Percentiles rank a stretch among this genome's conserved stretches.
Conservation (phyloP, 2,888 invertebrate genomes). For the Diadegma fenestrale region DNA sequence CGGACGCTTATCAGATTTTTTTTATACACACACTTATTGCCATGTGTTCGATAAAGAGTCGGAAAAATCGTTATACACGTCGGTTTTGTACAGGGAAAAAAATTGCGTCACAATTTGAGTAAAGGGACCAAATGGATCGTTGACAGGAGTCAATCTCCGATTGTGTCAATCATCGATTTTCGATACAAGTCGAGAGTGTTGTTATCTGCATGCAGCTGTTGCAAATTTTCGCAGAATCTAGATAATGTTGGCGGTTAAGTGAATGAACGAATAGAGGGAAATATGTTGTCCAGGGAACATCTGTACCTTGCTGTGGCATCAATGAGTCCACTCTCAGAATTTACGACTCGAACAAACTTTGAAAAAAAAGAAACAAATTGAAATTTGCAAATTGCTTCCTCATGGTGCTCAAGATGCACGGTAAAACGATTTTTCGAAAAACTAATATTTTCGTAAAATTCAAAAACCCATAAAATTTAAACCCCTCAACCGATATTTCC, state of each 20-base stretch:
- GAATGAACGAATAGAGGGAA: conserved; percentile 22
- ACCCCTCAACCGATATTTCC: too few species aligned
- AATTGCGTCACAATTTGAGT: conserved; percentile 6
- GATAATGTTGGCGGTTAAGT: background rate
- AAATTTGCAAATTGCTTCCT: too few species aligned
- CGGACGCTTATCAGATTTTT: background rate
- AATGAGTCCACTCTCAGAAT: too few species aligned
- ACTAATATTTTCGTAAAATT: too few species aligned
- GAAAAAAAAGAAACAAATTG: too few species aligned
- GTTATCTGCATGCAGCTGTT: conserved; percentile 57
- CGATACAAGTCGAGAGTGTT: background rate
- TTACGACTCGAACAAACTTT: too few species aligned
- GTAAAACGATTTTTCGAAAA: too few species aligned
- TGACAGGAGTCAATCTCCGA: conserved; percentile 58
- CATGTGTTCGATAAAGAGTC: conserved; percentile 3
- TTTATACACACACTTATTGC: conserved; percentile 5
- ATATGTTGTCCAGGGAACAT: background rate
- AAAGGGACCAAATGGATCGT: conserved; percentile 52
- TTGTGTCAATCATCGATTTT: conserved; percentile 27
- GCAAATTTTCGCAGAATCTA: conserved; percentile 12
- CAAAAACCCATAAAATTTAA: too few species aligned
- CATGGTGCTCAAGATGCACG: too few species aligned
- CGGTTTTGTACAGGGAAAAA: conserved; percentile 1
- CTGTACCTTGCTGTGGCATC: background rate
- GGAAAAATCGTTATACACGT: conserved; percentile 23